Conservation (phyloP, 2,113 vertebrate species). For the Coptodon rendalli region DNA sequence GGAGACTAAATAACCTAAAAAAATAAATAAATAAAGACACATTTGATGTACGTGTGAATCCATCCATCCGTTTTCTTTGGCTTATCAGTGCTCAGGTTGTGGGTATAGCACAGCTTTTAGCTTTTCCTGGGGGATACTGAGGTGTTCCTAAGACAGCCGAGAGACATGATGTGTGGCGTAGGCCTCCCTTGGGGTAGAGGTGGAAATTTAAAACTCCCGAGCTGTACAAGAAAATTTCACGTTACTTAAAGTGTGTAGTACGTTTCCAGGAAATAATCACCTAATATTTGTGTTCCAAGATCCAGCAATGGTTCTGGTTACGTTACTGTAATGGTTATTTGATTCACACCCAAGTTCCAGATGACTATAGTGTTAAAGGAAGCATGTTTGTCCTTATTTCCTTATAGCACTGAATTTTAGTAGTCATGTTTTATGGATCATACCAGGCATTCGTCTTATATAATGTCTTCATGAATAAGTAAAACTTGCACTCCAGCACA, state of each 20-base stretch:
- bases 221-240: not conserved
- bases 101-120: not conserved
- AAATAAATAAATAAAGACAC: not conserved
- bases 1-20: not conserved
- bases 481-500: not conserved
- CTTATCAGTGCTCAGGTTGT: not conserved
- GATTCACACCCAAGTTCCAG: not conserved
- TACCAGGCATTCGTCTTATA: not conserved
- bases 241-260: not conserved
- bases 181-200: not conserved
- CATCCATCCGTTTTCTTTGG: not conserved
- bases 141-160: not conserved
- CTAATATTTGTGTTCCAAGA: not conserved
- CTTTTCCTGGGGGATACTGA: not conserved
- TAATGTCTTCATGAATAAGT: conserved; percentile 13
- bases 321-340: not conserved
- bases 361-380: not conserved
- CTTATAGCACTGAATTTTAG: not conserved
- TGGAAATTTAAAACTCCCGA: not conserved
- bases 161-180: not conserved
- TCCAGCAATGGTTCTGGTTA: not conserved
- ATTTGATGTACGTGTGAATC: not conserved
- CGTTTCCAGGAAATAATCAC: not conserved
- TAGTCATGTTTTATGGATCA: not conserved
- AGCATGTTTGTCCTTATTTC: not conserved